Percentiles rank a stretch among this genome's conserved stretches.
Evolutionary conservation across 1,140 invertebrate genomes (phyloP).

Genomic region (Brachionus angularis): DNA sequence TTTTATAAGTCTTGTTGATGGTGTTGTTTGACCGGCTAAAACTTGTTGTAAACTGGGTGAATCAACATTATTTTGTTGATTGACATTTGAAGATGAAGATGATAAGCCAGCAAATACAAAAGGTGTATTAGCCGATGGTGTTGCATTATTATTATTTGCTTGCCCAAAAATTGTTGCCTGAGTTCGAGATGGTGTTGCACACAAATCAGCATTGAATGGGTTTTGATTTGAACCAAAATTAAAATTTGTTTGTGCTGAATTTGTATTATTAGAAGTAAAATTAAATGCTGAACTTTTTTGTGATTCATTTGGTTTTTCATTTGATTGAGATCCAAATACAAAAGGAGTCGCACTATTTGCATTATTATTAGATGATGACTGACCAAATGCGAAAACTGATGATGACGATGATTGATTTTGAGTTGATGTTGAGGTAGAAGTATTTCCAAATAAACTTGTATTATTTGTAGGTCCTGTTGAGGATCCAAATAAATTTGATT

Average conservation of each 20-base stretch:
- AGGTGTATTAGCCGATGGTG: slow-evolving; percentile 1
- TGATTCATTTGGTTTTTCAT: neutral
- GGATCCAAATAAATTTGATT: neutral
- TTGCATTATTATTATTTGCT: neutral
- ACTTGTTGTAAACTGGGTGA: slow-evolving; percentile 23
- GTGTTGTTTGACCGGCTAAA: slow-evolving; percentile 19
- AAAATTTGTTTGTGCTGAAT: neutral
- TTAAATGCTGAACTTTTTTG: neutral
- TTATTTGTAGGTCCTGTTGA: neutral
- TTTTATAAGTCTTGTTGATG: neutral
- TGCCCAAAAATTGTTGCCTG: neutral
- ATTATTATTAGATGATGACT: too few species aligned
- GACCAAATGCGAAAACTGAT: too few species aligned
- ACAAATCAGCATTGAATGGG: neutral
- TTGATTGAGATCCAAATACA: slow-evolving; percentile 7
- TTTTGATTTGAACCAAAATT: slow-evolving; percentile 1
- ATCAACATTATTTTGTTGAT: slow-evolving; percentile 40
- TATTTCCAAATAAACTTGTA: too few species aligned
- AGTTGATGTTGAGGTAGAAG: too few species aligned
- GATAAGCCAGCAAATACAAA: slow-evolving; percentile 1
- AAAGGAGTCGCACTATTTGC: neutral
- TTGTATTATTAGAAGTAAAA: neutral
- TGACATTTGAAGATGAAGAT: too few species aligned
- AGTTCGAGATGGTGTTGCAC: neutral
- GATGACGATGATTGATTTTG: too few species aligned